Conservation (phyloP, 2,113 vertebrate species). For the Dromiciops gliroides region DNA sequence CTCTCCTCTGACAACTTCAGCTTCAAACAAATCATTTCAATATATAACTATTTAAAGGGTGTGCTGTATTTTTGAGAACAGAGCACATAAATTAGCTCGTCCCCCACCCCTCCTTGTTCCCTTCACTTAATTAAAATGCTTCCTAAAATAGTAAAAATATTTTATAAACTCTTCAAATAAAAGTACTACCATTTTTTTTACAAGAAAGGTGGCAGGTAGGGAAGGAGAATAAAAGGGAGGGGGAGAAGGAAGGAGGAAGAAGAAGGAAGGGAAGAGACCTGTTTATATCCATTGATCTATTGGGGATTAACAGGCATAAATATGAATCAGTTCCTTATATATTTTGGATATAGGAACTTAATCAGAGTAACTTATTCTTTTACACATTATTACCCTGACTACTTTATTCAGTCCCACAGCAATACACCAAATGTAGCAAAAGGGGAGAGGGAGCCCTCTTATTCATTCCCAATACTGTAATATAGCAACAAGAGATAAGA, state of each 20-base stretch:
- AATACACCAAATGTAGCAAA: neutral
- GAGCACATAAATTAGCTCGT: conserved; percentile 8
- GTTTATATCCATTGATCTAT: neutral
- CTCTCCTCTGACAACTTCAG: conserved; percentile 98
- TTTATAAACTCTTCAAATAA: conserved; percentile 58
- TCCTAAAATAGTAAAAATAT: conserved; percentile 37
- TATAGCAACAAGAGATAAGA: conserved; percentile 50
- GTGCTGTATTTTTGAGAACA: neutral
- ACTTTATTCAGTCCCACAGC: too few species aligned
- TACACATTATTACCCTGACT: too few species aligned
- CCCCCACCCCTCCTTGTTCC: neutral
- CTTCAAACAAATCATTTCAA: conserved; percentile 97
- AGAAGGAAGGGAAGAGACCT: neutral
- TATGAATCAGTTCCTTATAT: neutral
- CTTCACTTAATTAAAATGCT: conserved; percentile 43
- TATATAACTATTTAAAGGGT: neutral
- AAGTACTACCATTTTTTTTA: too few species aligned
- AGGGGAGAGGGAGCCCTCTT: neutral
- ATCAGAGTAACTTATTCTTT: neutral
- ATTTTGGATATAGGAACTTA: neutral
- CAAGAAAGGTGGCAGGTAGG: too few species aligned
- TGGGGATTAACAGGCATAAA: neutral
- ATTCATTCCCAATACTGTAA: conserved; percentile 56
- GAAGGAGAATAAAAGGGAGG: neutral
- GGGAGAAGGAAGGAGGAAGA: too few species aligned